phyloP scores from a whole-genome alignment of 2,888 invertebrate genomes.

The Pollenia angustigena region DNA sequence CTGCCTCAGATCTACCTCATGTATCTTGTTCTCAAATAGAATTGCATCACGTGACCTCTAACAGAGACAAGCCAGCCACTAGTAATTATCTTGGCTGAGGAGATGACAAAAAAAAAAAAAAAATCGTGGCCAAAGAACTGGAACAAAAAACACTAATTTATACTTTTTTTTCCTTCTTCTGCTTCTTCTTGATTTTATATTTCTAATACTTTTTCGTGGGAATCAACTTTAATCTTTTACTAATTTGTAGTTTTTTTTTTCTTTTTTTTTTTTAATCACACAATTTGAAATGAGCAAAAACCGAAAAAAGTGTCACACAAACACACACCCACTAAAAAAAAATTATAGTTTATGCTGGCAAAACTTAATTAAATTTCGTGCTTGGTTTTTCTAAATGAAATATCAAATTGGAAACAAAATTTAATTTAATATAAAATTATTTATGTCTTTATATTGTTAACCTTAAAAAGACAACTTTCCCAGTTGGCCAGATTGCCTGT shows the following conservation, averaged over 20 bases:
- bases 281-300: slow-evolving; percentile 14
- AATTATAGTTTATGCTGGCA: slow-evolving; percentile 53
- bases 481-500: too few species aligned
- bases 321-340: slow-evolving; percentile 10
- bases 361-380: slow-evolving; percentile 74
- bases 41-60: slow-evolving; percentile 72
- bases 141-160: slow-evolving; percentile 18
- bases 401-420: slow-evolving; percentile 29
- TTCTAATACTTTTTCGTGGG: background rate
- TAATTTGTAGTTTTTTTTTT: slow-evolving; percentile 61
- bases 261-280: background rate
- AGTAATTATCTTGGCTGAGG: slow-evolving; percentile 67
- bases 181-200: background rate
- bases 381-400: slow-evolving; percentile 48
- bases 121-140: slow-evolving; percentile 47
- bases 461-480: background rate
- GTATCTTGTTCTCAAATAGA: slow-evolving; percentile 52
- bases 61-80: slow-evolving; percentile 49
- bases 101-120: slow-evolving; percentile 23
- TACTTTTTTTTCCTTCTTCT: slow-evolving; percentile 7
- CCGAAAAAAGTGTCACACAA: slow-evolving; percentile 21
- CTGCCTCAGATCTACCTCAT: slow-evolving; percentile 40
- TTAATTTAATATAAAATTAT: slow-evolving; percentile 20
- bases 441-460: slow-evolving; percentile 7
- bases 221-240: slow-evolving; percentile 66